Conservation (phyloP, 1,140 invertebrate species). For the Andrena cerasifolii region DNA sequence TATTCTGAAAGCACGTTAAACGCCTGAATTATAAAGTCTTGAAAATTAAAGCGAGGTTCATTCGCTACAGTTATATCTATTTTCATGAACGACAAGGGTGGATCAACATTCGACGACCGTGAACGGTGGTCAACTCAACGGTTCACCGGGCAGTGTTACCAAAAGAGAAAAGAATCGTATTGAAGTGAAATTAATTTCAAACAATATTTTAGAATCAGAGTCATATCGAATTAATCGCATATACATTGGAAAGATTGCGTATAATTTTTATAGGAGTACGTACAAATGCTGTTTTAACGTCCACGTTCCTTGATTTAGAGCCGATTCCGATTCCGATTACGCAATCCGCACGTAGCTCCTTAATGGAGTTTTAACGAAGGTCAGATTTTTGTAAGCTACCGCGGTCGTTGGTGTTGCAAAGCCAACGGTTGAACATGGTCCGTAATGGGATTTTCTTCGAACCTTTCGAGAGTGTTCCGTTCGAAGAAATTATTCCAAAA, state of each 20-base stretch:
- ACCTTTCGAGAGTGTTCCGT: not conserved
- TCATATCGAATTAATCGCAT: no score
- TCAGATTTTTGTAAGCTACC: not conserved
- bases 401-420: not conserved
- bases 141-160: slow-evolving; percentile 29
- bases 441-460: slow-evolving; percentile 22
- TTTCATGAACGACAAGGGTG: slow-evolving; percentile 1
- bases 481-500: not conserved
- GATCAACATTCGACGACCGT: no score
- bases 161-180: not conserved
- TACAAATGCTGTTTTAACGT: no score
- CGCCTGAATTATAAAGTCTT: not conserved
- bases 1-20: not conserved
- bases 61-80: not conserved
- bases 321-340: not conserved
- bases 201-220: not conserved
- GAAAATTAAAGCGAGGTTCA: not conserved
- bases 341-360: not conserved
- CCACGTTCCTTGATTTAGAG: not conserved
- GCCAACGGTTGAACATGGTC: not conserved
- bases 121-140: no score
- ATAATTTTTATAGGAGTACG: no score
- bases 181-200: not conserved
- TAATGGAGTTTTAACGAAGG: not conserved
- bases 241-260: no score